Evolutionary conservation across 2,888 invertebrate genomes (phyloP).

Genomic region (Nasonovia ribisnigri): DNA sequence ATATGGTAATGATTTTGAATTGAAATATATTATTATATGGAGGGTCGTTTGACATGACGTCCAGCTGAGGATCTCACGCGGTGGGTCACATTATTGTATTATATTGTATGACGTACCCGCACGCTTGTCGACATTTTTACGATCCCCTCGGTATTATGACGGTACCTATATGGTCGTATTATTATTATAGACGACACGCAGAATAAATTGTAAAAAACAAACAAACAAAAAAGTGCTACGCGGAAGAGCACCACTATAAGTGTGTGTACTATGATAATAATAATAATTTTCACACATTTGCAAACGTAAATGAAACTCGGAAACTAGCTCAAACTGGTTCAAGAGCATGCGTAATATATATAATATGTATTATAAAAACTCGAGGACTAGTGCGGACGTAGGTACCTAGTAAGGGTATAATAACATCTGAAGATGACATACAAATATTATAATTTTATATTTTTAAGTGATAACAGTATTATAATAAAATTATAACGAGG

Average conservation of each 20-base stretch:
- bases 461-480: too few relatives aligned
- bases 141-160: not conserved
- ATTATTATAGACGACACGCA: not conserved
- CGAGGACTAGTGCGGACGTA: too few relatives aligned
- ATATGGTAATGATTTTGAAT: not conserved
- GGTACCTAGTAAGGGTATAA: too few relatives aligned
- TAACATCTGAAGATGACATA: too few relatives aligned
- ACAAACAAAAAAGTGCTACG: not conserved
- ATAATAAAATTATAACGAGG: too few relatives aligned
- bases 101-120: not conserved
- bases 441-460: too few relatives aligned
- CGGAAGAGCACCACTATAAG: not conserved
- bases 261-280: not conserved
- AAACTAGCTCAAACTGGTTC: too few relatives aligned
- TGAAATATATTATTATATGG: not conserved
- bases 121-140: slow-evolving; percentile 6
- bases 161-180: not conserved
- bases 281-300: not conserved
- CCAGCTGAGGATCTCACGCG: not conserved
- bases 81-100: not conserved
- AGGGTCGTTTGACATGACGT: not conserved
- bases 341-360: too few relatives aligned
- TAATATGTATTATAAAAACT: too few relatives aligned
- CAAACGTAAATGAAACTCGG: not conserved
- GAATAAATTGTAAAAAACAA: not conserved